Evolutionary conservation across 2,888 invertebrate species (phyloP), one percentile per base, ranked within the genome.

Genomic region (Lithophane socia): DNA sequence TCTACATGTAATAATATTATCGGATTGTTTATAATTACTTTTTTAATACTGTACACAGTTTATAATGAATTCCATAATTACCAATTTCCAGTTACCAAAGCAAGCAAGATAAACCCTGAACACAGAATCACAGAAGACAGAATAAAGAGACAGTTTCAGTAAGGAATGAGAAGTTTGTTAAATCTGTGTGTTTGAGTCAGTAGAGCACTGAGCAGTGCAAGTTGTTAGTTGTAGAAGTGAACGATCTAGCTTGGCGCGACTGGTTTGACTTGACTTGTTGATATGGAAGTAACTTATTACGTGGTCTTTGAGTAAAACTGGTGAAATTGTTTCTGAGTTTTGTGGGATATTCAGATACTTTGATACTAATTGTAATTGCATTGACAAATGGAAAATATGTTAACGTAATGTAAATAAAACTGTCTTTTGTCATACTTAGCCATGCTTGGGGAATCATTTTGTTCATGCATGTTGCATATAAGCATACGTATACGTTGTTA

Each of bases 211-310:
- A 85, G 49, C 64, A 47, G 64, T 76, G 79, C 74, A 76, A 75
- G 80, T 83, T 77, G 77, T 77, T 84, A 86, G 84, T 83, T 75
- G 64, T 73, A 70, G 73, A 76, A 83, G 79, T 79, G 86, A 79
- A 79, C 79, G 44, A 86, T 83, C 79, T 74, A 77, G 74, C 76
- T 77, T 29, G 67, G 73, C 52, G 67, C 68, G n/a, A 68, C 73
- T 73, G 49, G 77, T 82, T 73, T 77, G 56, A 74, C 82, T 85
- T 77, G 83, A 82, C 83, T 83, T 85, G 83, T 83, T 83, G 82
- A 82, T 85, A 74, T 72, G 60, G 69, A 82, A 77, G 63, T 77
- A 72, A 85, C 74, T 82, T 82, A 70, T 78, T 66, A 70, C 60
- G 56, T 58, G 63, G 56, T 49, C 18, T 73, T 42, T 63, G 24